Conservation (phyloP, 1,140 invertebrate species). For the Pentalonia nigronervosa region DNA sequence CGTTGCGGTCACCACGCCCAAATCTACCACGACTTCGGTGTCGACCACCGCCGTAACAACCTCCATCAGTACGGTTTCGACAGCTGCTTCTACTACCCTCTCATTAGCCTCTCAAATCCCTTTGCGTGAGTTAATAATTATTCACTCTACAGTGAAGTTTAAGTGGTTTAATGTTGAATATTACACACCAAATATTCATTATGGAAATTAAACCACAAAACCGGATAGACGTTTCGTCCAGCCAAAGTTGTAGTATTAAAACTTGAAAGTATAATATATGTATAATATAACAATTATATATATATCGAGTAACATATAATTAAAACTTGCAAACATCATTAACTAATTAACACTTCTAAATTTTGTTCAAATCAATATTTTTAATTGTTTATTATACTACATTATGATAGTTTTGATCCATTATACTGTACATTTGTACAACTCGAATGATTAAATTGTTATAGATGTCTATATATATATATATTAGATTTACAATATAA, state of each 20-base stretch:
- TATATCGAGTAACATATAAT: too few relatives aligned
- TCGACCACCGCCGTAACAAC: not conserved
- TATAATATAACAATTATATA: not conserved
- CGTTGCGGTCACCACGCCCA: constrained; percentile 60
- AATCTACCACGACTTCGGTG: constrained; percentile 38
- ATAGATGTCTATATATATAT: not conserved
- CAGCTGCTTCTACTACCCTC: constrained; percentile 65
- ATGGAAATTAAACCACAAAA: not conserved
- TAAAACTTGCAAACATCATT: not conserved
- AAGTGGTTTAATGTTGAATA: not conserved
- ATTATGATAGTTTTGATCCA: not conserved
- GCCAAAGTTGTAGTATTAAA: not conserved
- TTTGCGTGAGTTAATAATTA: constrained; percentile 70
- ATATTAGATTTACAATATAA: not conserved
- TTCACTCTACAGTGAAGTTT: not conserved
- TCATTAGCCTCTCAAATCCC: constrained; percentile 68
- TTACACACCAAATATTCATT: not conserved
- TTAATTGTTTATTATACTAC: not conserved
- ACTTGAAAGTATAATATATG: not conserved
- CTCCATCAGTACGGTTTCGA: constrained; percentile 64
- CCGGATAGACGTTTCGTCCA: not conserved
- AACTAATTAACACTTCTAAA: not conserved
- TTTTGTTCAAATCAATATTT: not conserved
- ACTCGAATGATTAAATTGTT: not conserved
- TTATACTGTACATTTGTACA: not conserved